Evolutionary conservation across 2,888 invertebrate genomes (phyloP).

Genomic region (Phalangium opilio): DNA sequence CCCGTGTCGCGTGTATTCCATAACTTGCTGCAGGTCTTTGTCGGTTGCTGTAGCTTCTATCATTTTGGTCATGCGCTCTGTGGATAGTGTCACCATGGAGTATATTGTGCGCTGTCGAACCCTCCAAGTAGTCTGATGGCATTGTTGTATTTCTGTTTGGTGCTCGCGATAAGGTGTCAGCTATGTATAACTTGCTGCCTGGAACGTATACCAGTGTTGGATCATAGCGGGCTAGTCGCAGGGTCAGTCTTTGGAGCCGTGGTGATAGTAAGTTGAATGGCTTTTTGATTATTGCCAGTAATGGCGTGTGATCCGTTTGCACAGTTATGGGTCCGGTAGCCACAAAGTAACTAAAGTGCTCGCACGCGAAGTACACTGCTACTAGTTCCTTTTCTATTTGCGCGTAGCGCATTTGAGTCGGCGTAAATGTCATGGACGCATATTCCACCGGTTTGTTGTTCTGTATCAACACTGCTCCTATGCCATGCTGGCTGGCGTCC

Average conservation of each 20-base stretch:
- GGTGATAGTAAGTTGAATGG: slow-evolving; percentile 26
- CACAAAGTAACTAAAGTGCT: too few relatives aligned
- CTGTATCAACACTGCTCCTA: too few relatives aligned
- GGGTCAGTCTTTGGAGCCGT: slow-evolving; percentile 27
- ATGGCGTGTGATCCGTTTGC: slow-evolving; percentile 30
- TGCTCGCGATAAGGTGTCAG: slow-evolving; percentile 19
- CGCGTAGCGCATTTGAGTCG: too few relatives aligned
- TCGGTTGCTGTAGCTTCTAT: background rate
- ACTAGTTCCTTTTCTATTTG: too few relatives aligned
- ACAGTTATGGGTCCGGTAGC: too few relatives aligned
- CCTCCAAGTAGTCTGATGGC: background rate
- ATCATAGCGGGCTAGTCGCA: slow-evolving; percentile 13
- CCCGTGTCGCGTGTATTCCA: background rate
- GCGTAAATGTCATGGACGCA: too few relatives aligned
- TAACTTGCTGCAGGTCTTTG: slow-evolving; percentile 3
- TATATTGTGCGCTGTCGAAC: background rate
- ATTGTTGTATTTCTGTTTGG: background rate
- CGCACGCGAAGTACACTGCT: too few relatives aligned
- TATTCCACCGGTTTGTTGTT: too few relatives aligned
- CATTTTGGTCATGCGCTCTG: background rate
- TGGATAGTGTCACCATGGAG: background rate
- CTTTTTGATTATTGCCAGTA: slow-evolving; percentile 27
- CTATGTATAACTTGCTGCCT: slow-evolving; percentile 17
- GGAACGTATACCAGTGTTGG: slow-evolving; percentile 7
- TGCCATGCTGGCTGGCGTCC: too few relatives aligned